Conservation (phyloP, 1,140 invertebrate genomes). For the Maconellicoccus hirsutus region DNA sequence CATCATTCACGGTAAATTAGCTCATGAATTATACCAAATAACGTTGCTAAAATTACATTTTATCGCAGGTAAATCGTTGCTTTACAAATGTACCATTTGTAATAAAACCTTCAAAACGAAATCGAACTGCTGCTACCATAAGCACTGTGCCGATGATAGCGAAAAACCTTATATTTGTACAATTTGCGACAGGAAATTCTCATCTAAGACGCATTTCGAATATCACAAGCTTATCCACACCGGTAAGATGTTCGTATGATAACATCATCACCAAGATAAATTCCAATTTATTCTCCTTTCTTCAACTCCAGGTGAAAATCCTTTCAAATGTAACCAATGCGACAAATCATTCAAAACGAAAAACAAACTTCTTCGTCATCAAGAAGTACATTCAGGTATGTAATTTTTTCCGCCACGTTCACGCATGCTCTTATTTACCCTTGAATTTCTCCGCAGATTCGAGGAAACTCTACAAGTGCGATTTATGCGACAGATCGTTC, state of each 20-base stretch:
- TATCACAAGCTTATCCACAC: not conserved
- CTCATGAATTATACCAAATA: no score
- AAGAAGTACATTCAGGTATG: slow-evolving; percentile 6
- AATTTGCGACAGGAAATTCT: not conserved
- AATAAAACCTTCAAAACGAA: slow-evolving; percentile 1
- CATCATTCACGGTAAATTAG: not conserved
- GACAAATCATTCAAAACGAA: not conserved
- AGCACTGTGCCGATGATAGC: not conserved
- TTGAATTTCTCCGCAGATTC: not conserved
- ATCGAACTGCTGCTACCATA: slow-evolving; percentile 8
- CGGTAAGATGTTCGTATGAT: no score
- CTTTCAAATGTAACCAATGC: not conserved
- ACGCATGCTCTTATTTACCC: not conserved
- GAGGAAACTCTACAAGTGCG: not conserved
- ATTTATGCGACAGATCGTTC: not conserved
- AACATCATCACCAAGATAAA: no score
- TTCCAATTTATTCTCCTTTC: not conserved
- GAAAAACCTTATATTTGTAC: not conserved
- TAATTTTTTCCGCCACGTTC: not conserved
- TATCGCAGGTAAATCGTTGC: not conserved
- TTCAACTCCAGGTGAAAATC: slow-evolving; percentile 1
- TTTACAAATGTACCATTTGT: not conserved
- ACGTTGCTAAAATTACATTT: not conserved
- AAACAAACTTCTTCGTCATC: not conserved
- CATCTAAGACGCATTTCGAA: not conserved